Conservation (phyloP, 2,113 vertebrate species). For the Emberiza fucata region DNA sequence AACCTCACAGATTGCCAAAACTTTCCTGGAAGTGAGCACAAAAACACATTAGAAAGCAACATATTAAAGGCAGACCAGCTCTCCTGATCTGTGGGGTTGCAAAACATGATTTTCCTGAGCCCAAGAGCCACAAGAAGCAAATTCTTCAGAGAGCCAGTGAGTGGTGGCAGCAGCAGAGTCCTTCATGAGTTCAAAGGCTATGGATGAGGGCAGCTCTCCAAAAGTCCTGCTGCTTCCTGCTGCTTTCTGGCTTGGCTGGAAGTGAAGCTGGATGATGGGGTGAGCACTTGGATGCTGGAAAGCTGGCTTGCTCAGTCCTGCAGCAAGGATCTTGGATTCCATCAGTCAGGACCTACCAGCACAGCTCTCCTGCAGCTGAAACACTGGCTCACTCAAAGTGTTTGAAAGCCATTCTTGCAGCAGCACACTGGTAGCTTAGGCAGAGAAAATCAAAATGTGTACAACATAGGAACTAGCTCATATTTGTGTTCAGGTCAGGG, state of each 20-base stretch:
- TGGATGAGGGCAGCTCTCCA: background rate
- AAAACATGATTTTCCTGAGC: accelerated
- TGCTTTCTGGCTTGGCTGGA: background rate
- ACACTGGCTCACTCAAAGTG: background rate
- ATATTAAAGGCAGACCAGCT: background rate
- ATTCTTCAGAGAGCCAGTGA: background rate
- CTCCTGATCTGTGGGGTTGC: background rate
- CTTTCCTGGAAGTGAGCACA: constrained; percentile 19
- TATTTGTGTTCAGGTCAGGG: background rate
- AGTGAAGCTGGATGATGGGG: background rate
- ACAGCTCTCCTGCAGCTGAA: background rate
- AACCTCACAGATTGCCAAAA: background rate
- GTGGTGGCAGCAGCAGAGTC: background rate
- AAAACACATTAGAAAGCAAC: background rate
- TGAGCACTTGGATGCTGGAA: background rate
- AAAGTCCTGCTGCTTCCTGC: background rate
- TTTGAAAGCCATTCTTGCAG: background rate
- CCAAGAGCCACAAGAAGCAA: background rate
- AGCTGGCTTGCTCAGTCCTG: background rate
- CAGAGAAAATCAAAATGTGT: background rate
- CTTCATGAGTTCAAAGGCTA: background rate
- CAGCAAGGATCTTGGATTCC: background rate
- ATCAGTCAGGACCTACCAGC: background rate
- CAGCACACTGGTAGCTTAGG: background rate
- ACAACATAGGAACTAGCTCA: background rate